Conservation (phyloP, 2,113 vertebrate genomes). For the Cephalophus harveyi region DNA sequence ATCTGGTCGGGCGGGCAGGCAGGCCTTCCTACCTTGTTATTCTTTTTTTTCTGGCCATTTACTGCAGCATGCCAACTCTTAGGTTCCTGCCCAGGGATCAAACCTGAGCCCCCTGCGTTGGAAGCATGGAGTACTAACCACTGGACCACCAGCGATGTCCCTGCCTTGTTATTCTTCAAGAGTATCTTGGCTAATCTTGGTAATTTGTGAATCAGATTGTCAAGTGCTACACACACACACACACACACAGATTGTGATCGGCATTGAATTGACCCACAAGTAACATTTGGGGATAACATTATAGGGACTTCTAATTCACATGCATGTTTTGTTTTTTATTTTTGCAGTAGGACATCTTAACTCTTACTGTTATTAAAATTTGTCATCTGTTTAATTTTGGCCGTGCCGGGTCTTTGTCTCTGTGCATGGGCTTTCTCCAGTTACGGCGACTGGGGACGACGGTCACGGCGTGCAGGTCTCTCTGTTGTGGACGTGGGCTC, state of each 20-base stretch:
- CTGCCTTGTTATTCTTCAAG: background rate
- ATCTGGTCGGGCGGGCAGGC: background rate
- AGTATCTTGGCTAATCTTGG: background rate
- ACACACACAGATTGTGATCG: background rate
- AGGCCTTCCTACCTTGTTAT: too few relatives aligned
- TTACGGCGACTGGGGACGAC: accelerated
- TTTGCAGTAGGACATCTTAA: background rate
- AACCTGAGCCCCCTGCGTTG: background rate
- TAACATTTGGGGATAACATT: background rate
- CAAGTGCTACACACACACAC: background rate
- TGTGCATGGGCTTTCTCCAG: background rate
- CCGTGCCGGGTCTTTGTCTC: accelerated
- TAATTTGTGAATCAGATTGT: background rate
- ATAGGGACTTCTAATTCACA: background rate
- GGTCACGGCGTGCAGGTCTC: accelerated
- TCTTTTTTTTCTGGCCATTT: background rate
- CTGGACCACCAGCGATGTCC: background rate
- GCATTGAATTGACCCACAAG: background rate
- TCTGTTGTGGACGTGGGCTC: background rate
- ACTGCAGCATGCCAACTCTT: background rate
- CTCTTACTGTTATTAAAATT: background rate
- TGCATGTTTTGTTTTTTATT: background rate
- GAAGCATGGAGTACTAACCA: background rate
- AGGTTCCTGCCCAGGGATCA: background rate
- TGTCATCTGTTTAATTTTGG: background rate